Percentiles rank a stretch among this genome's conserved stretches.
These are phyloP conservation scores for Ips nitidus DNA, from an alignment of 1,140 invertebrate genomes.

Conservation along the genomic window DNA sequence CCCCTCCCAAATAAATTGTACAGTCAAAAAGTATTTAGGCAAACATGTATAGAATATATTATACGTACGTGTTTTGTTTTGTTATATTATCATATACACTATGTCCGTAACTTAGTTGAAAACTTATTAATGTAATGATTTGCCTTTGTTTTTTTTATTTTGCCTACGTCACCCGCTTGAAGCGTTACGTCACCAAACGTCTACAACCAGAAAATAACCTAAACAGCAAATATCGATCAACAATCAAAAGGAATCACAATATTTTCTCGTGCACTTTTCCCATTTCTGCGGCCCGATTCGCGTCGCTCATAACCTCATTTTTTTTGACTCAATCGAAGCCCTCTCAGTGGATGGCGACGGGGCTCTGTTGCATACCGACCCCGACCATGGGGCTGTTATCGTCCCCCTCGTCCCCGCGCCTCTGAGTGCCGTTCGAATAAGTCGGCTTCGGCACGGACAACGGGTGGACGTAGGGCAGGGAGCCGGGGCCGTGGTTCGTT, in stretches of 20 bases:
- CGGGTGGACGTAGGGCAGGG: constrained; percentile 42
- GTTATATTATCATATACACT: constrained; percentile 46
- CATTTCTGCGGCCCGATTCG: background rate
- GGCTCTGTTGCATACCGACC: constrained; percentile 81
- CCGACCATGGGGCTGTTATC: constrained; percentile 80
- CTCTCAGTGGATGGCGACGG: constrained; percentile 70
- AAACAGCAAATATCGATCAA: constrained; percentile 26
- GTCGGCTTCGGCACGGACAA: constrained; percentile 30
- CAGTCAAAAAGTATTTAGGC: constrained; percentile 42
- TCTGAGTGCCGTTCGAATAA: constrained; percentile 2
- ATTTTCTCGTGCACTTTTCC: background rate
- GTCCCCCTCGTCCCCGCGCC: constrained; percentile 19
- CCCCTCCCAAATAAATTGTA: constrained; percentile 36
- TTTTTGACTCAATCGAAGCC: background rate
- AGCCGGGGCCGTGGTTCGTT: constrained; percentile 44
- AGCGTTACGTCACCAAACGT: background rate
- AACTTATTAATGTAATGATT: constrained; percentile 42
- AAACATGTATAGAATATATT: constrained; percentile 40
- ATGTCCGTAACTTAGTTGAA: constrained; percentile 47
- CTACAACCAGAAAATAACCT: constrained; percentile 16
- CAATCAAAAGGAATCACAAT: constrained; percentile 6
- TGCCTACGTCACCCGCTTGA: background rate
- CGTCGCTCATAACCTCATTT: background rate
- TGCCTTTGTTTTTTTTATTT: constrained; percentile 10
- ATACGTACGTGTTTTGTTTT: constrained; percentile 22